Conservation (phyloP, 2,888 invertebrate genomes). For the Ophion ventricosus region DNA sequence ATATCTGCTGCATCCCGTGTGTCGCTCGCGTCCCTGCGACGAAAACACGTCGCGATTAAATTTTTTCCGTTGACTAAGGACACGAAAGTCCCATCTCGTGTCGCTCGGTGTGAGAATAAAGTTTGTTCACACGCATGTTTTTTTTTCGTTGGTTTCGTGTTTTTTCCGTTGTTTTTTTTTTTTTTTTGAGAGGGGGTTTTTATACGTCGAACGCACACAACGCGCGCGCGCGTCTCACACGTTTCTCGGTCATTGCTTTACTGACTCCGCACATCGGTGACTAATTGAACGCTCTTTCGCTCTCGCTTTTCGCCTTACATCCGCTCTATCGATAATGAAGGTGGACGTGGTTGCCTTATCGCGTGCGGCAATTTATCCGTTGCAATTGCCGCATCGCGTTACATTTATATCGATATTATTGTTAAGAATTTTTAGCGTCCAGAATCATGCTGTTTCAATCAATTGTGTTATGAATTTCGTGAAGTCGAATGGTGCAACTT, state of each 20-base stretch:
- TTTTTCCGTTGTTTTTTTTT: conserved; percentile 23
- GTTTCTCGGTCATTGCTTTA: conserved; percentile 72
- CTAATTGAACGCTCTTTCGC: conserved; percentile 61
- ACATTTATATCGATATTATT: not conserved
- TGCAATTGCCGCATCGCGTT: not conserved
- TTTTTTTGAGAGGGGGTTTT: conserved; percentile 35
- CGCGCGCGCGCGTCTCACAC: conserved; percentile 69
- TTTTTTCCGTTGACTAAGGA: not conserved
- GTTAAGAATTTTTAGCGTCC: too few species aligned
- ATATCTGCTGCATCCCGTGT: conserved; percentile 25
- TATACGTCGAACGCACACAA: conserved; percentile 72
- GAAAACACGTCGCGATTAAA: conserved; percentile 6
- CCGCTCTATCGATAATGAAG: conserved; percentile 67
- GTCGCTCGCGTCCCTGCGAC: conserved; percentile 17
- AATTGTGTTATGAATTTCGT: not conserved
- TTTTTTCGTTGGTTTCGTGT: conserved; percentile 15
- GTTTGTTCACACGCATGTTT: conserved; percentile 60
- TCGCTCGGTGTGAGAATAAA: conserved; percentile 14
- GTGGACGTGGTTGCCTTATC: not conserved
- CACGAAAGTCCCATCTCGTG: not conserved
- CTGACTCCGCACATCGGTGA: conserved; percentile 69
- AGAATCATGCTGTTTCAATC: not conserved
- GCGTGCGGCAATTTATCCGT: not conserved
- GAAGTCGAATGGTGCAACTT: not conserved
- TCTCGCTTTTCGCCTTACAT: conserved; percentile 40